Base-by-base conservation (phyloP, 1,140 invertebrate genomes). In the Hyles euphorbiae region DNA sequence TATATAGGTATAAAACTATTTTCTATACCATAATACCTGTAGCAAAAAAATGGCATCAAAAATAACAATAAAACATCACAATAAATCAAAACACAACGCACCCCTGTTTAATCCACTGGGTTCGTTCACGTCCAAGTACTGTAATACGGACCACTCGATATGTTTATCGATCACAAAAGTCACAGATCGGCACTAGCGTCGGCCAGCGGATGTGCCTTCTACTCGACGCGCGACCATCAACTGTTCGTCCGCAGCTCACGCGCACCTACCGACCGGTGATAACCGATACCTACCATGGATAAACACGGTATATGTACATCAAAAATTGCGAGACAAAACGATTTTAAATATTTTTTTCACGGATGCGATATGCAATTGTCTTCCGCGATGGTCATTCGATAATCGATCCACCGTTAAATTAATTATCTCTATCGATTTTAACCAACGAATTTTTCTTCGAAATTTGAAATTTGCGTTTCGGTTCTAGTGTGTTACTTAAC, bases 161-260 rank as follows among this genome's bases (percentile, higher is more conserved):
- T 36, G 34, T 61, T 58, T 56, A 55, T 63, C 65, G 45, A 63
- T 60, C 64, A 65, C 67, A 69, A 60, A 54, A 59, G 54, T 62
- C 66, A 74, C 72, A 54, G 57, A 61, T 50, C 58, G 60, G 34
- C 63, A 56, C 70, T 65, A 65, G 69, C 53, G 58, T 56, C 55
- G 63, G 59, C 70, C 62, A 70, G 65, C 78, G 80, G 79, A 78
- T 82, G 83, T 81, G 76, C 81, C 81, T 79, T 83, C 81, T 69
- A 71, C 53, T 68, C 80, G 79, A 68, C 81, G 81, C 79, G 74
- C 81, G 78, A 76, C 67, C 81, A 87, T 87, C 83, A 83, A 87
- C 83, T 87, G 83, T 68, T 66, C 70, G 66, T 70, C 66, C 46
- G 63, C 46, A 34, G 70, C 71, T 68, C 70, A 60, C 66, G 65